Percentiles rank a stretch among this genome's conserved stretches.
Evolutionary conservation across 2,888 invertebrate species (phyloP).

Genomic region (Archips crataeganus): DNA sequence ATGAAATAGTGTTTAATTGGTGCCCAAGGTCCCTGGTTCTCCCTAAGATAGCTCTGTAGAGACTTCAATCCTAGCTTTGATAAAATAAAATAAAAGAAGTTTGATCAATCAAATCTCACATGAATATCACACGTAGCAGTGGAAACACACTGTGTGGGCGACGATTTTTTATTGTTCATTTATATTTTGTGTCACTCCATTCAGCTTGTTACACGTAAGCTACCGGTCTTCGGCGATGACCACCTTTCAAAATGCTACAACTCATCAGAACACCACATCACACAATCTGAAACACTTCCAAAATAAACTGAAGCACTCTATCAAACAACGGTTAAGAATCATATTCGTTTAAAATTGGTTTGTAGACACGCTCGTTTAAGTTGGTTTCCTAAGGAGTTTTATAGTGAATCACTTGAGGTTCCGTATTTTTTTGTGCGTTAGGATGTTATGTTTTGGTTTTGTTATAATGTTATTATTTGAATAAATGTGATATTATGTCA

Average conservation of each 20-base stretch:
- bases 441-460: constrained; percentile 40
- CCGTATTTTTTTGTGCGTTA: constrained; percentile 37
- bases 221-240: constrained; percentile 38
- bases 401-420: constrained; percentile 43
- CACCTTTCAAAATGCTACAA: constrained; percentile 37
- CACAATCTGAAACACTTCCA: constrained; percentile 2
- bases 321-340: background rate
- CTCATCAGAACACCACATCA: constrained; percentile 28
- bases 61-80: too few species aligned
- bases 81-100: too few species aligned
- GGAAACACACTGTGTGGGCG: constrained; percentile 41
- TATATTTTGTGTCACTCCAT: constrained; percentile 42
- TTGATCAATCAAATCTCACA: too few species aligned
- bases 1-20: too few species aligned
- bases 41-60: too few species aligned
- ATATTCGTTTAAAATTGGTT: background rate
- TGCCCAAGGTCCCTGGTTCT: too few species aligned
- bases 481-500: constrained; percentile 42
- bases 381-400: constrained; percentile 31
- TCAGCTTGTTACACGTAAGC: constrained; percentile 39
- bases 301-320: background rate
- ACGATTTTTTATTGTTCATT: constrained; percentile 36
- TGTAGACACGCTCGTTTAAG: background rate
- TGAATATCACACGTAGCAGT: constrained; percentile 10
- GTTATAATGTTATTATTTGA: constrained; percentile 41